Evolutionary conservation across 2,797 vertebrate genomes (phyloP).

Genomic region (Glossophaga mutica): DNA sequence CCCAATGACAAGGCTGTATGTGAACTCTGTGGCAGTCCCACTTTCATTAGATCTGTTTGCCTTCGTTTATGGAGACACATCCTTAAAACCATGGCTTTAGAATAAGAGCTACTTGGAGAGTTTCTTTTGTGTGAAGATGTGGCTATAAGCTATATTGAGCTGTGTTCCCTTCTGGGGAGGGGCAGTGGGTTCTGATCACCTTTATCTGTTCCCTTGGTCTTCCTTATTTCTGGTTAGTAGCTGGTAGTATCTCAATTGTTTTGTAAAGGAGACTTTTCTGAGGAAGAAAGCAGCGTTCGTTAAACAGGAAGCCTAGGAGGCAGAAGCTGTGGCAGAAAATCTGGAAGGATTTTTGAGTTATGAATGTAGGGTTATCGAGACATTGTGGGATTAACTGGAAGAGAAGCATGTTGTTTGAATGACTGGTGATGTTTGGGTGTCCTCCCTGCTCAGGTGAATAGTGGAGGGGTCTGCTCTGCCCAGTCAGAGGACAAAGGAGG

Average conservation of each 20-base stretch:
- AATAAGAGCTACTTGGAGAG: neutral
- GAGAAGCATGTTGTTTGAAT: neutral
- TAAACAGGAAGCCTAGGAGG: neutral
- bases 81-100: neutral
- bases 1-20: accelerated
- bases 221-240: neutral
- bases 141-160: neutral
- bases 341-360: neutral
- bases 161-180: neutral
- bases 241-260: neutral
- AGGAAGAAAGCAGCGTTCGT: neutral
- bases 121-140: neutral
- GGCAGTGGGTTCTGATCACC: too few species aligned
- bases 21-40: neutral
- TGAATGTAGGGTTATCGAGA: neutral
- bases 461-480: neutral
- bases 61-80: neutral
- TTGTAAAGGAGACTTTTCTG: neutral
- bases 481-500: neutral
- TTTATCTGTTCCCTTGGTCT: neutral
- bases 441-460: neutral
- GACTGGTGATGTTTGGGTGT: neutral
- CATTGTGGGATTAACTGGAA: neutral
- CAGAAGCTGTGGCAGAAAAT: neutral
- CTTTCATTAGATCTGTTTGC: neutral